Evolutionary conservation across 2,113 vertebrate species (phyloP).

Genomic region (Daphoenositta chrysoptera): DNA sequence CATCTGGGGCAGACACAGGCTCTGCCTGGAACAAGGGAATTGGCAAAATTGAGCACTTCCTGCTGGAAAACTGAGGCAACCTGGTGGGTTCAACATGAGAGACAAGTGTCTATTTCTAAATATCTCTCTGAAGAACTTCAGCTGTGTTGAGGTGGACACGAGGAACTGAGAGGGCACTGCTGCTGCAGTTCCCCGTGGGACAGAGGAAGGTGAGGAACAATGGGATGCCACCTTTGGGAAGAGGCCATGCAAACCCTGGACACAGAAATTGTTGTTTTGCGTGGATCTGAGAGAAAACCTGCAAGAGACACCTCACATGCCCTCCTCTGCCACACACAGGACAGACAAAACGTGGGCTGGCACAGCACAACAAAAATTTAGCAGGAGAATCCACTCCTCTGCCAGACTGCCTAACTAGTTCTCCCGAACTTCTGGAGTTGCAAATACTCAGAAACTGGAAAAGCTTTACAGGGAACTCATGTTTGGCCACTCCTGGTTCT

Average conservation of each 20-base stretch:
- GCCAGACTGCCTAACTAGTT: background rate
- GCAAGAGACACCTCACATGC: background rate
- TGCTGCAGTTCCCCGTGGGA: background rate
- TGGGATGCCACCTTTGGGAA: background rate
- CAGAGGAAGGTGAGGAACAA: background rate
- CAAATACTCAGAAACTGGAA: background rate
- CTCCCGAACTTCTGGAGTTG: background rate
- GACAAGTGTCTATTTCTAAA: background rate
- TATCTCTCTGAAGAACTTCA: background rate
- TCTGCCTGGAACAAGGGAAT: background rate
- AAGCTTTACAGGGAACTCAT: background rate
- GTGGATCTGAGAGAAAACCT: background rate
- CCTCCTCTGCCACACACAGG: background rate
- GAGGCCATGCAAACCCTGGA: background rate
- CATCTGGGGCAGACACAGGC: background rate
- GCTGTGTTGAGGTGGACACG: background rate
- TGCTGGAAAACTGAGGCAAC: background rate
- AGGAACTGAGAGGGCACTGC: background rate
- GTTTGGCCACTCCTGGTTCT: background rate
- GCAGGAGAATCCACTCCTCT: background rate
- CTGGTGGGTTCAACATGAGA: background rate
- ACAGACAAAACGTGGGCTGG: background rate
- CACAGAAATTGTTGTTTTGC: accelerated
- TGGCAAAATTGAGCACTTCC: background rate
- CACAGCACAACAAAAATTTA: background rate